Base-by-base conservation (phyloP, 2,888 invertebrate genomes). In the Cheiracanthium punctorium region DNA sequence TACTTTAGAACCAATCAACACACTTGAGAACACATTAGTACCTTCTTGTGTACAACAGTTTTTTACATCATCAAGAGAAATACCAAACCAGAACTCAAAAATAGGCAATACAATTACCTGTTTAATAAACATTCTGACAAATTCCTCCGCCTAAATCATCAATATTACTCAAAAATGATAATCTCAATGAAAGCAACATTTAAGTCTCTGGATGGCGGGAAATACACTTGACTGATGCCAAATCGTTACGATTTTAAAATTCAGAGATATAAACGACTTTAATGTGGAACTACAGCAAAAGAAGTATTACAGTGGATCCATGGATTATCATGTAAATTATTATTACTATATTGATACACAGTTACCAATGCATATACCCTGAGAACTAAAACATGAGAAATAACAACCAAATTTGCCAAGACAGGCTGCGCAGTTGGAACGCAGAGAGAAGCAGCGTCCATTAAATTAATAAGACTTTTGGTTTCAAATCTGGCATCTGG, bases 171-270 rank as follows among this genome's bases (percentile, higher is more conserved):
- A 76, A n/a, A 64, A 82, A 77, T 76, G 77, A 70, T 71, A 72
- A 82, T 72, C 41, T 76, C 76, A 77, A 82, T 72, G 82, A 82
- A 82, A 77, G 82, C 76, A 82, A 82, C 76, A 82, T 82, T 82
- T 82, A 82, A 82, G 76, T 82, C 82, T 82, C 52, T 67, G 82
- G 76, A 82, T 82, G 82, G 82, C 82, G 82, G 82, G 82, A 82
- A 82, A 82, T 76, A 65, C 58, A 28, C 71, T 76, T 69, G 48
- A 82, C 41, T 82, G 82, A 82, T 82, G 82, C 82, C 82, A 82
- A 74, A n/a, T 67, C 32, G 29, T 37, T 48, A 37, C 20, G 14
- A 30, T 29, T 69, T 74, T 74, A 28, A 81, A 75, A 81, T 74
- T 10, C 74, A 81, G 69, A 65, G 33, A 8, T 28, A 28, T 14